These are phyloP conservation scores for Lepisosteus osseus DNA, from an alignment of 2,113 vertebrate genomes.

Conservation along the genomic window DNA sequence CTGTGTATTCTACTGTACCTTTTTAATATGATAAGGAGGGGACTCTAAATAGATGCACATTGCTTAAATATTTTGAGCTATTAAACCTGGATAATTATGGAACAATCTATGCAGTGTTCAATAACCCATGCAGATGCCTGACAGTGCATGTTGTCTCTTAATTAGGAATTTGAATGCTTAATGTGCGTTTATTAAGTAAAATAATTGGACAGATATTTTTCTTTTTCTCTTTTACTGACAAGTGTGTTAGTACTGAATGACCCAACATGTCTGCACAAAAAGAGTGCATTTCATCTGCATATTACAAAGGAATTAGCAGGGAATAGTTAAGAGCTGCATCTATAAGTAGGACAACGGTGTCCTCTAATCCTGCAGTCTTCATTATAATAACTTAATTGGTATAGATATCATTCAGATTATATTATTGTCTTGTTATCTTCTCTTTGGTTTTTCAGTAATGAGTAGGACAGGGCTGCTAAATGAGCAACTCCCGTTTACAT, in stretches of 20 bases:
- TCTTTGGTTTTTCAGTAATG: slow-evolving; percentile 61
- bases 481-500: slow-evolving; percentile 55
- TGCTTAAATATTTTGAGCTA: slow-evolving; percentile 71
- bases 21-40: slow-evolving; percentile 50
- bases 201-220: slow-evolving; percentile 85
- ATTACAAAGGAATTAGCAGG: slow-evolving; percentile 52
- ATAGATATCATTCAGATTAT: slow-evolving; percentile 47
- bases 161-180: slow-evolving; percentile 86
- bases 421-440: slow-evolving; percentile 62
- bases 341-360: slow-evolving; percentile 38
- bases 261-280: slow-evolving; percentile 49
- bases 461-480: slow-evolving; percentile 56
- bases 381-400: slow-evolving; percentile 56
- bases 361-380: slow-evolving; percentile 43
- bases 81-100: slow-evolving; percentile 80
- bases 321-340: slow-evolving; percentile 38
- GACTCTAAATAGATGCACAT: slow-evolving; percentile 55
- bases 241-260: slow-evolving; percentile 59
- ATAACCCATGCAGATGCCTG: slow-evolving; percentile 81
- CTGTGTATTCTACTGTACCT: slow-evolving; percentile 31
- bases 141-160: slow-evolving; percentile 87
- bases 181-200: slow-evolving; percentile 82
- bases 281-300: slow-evolving; percentile 54
- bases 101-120: slow-evolving; percentile 78
- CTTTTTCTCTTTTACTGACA: slow-evolving; percentile 67